These are phyloP conservation scores for Tanaodytes sp. DNA, from an alignment of 2,888 invertebrate genomes.

Conservation along the genomic window DNA sequence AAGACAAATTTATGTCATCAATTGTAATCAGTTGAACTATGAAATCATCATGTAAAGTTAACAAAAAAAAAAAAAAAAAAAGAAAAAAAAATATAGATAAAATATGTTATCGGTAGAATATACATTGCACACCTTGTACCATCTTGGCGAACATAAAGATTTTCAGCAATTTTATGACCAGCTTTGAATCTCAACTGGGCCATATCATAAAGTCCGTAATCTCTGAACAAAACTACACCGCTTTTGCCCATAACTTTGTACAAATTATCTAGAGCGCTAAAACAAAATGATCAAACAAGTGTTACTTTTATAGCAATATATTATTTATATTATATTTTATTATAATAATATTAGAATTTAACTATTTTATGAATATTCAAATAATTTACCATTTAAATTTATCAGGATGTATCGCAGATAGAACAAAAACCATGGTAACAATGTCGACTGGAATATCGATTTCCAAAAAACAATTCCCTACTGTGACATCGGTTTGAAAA, in stretches of 20 bases:
- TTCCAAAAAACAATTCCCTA: conserved; percentile 74
- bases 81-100: no score
- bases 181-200: conserved; percentile 94
- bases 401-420: conserved; percentile 93
- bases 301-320: no score
- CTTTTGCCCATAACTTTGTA: conserved; percentile 80
- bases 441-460: conserved; percentile 82
- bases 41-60: conserved; percentile 48
- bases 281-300: conserved; percentile 33
- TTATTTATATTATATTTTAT: no score
- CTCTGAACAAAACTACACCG: conserved; percentile 89
- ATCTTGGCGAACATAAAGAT: conserved; percentile 97
- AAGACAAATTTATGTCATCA: conserved; percentile 53
- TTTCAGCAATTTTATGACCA: conserved; percentile 92
- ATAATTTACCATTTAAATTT: conserved; percentile 79
- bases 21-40: conserved; percentile 53
- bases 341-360: no score
- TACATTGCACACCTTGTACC: conserved; percentile 90
- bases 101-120: no score
- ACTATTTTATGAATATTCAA: conserved; percentile 12
- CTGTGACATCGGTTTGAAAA: conserved; percentile 90
- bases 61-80: no score
- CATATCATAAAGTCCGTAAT: conserved; percentile 97
- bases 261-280: conserved; percentile 75
- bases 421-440: conserved; percentile 92